Base-by-base conservation (phyloP, 2,113 vertebrate species). In the Eubucco bourcierii region DNA sequence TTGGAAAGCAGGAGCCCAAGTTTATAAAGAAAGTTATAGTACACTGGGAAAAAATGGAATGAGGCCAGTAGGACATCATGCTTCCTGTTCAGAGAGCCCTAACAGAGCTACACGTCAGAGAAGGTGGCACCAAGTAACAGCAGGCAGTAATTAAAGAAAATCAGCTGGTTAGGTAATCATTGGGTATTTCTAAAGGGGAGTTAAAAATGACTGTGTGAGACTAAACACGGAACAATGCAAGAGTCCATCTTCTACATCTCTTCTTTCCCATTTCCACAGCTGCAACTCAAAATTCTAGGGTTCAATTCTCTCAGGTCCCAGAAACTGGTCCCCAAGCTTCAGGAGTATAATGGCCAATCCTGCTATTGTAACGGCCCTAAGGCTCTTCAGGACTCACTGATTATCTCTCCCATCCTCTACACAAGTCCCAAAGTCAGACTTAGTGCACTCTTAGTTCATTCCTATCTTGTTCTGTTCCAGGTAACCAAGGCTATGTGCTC, bases 301-400 rank as follows among this genome's bases (percentile, higher is more conserved):
- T 13, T 4, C 23, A 70, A 13, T 3, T 47, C 74, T 52, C 80
- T 13, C 4, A 2, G 16, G 34, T 33, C 19, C 17, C 63, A 63
- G 41, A 63, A 41, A 44, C 0, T 24, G 64, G 61, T 68, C 31
- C 72, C 33, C 73, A 70, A 33, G 46, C 21, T 80, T 24, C 77
- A 47, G 33, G 8, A 55, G 34, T 6, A 61, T 1, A 37, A 58
- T 3, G 39, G 50, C 53, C 18, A 73, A 16, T 39, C 28, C 63
- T 34, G 29, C 1, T 67, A 66, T 1, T 3, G 0, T 1, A n/a
- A n/a, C 46, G 34, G 17, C 53, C 59, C 70, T 17, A 9, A 53
- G 19, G 53, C 8, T 11, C 1, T 23, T 39, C 58, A 63, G 39
- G 53, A 44, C 16, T 10, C 7, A 1, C 52, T 16, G 29, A 47